Evolutionary conservation across 1,140 invertebrate species (phyloP), one percentile per base, ranked within the genome.

Genomic region (Aporrectodea caliginosa): DNA sequence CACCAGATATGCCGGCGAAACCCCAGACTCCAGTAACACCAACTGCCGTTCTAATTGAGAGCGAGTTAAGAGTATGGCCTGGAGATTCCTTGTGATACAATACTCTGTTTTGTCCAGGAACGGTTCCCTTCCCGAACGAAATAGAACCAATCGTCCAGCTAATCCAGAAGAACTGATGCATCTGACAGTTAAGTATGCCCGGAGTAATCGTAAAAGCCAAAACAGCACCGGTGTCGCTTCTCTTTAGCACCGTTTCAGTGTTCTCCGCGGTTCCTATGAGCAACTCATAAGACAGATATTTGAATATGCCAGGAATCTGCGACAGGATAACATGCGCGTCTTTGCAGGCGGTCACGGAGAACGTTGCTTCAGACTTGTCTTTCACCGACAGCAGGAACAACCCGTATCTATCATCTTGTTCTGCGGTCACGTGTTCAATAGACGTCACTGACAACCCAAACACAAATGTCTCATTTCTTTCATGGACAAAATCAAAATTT

Each of bases 81-180:
- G 43, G 43, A 12, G 43, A 6, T 22, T 58, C 43, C 22, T 22
- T 58, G 43, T 58, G 43, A 58, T 58, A 22, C 43, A 58, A 22
- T 12, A 58, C 22, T 58, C 43, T 58, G 43, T 58, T 58, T 22
- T 58, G 43, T 58, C 22, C 43, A 6, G 43, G 43, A 22, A 58
- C 22, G 43, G 6, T 58, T 22, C 75, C 75, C n/a, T 29, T 27
- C 2, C 75, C 75, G 1, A 77, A 33, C n/a, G 16, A 32, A 16
- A 77, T 29, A 2, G 75, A 68, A 33, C 58, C 75, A 16, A 77
- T 22, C n/a, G 33, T 77, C 75, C 75, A 77, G 1, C 16, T 69
- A 35, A 68, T 29, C 75, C 75, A 77, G 75, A 77, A 77, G 1
- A 43, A 29, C 68, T 35, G 43, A 12, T 22, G 43, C 43, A 12